Evolutionary conservation across 2,797 vertebrate species (phyloP), one percentile per base, ranked within the genome.

Genomic region (Philypnodon macrostomus): DNA sequence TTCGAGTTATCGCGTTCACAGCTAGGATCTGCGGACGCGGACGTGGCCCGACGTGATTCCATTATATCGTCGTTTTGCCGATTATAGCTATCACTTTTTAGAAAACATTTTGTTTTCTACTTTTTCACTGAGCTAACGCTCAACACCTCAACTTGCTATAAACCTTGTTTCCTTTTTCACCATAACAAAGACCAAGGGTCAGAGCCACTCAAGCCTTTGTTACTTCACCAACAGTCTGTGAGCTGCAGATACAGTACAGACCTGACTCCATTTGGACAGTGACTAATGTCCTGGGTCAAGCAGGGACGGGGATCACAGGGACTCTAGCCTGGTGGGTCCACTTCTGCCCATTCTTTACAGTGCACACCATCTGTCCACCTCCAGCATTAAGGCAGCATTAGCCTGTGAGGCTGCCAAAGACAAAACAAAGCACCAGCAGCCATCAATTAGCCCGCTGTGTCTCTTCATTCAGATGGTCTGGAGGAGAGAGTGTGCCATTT

Each of bases 361-460:
- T 56, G 75, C 71, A 72, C 21, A 67, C 85, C 87, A 87, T 89
- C 84, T 87, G 86, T 86, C 72, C 62, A 24, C 38, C 21, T 63
- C 60, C 67, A 73, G 67, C 64, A 58, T 57, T 13, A 65, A 58
- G 44, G 55, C 65, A 79, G 76, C 70, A 35, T 58, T 41, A 4
- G 41, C 69, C n/a, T 60, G 70, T 19, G 21, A 55, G 63, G 21
- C 60, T 80, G 78, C 74, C 81, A 75, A n/a, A 73, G 65, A 72
- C 72, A 55, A 86, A 88, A 89, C 84, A 86, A 87, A 85, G 84
- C 64, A 26, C 67, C 61, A 30, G 47, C 62, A 40, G 70, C 74
- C 55, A 42, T 78, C 85, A 85, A 84, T 88, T 89, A 85, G 85
- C 73, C 72, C 10, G 52, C 72, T 62, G 67, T 59, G 70, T 76